Evolutionary conservation across 2,888 invertebrate genomes (phyloP).

Genomic region (Eupithecia exiguata): DNA sequence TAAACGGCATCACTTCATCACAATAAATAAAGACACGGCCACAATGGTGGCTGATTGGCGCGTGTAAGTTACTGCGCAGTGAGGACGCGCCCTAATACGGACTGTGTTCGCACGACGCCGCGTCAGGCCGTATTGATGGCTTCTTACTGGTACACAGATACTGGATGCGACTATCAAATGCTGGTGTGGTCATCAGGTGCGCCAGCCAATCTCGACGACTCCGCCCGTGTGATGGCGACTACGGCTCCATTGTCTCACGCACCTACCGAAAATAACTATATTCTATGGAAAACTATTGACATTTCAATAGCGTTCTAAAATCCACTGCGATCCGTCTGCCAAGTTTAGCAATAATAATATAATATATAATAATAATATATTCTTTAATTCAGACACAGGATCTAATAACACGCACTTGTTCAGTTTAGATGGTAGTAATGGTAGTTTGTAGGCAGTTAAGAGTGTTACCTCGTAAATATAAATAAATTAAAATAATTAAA

Average conservation of each 20-base stretch:
- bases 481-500: too few relatives aligned
- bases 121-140: slow-evolving; percentile 43
- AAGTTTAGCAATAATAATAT: too few relatives aligned
- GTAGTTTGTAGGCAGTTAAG: too few relatives aligned
- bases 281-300: too few relatives aligned
- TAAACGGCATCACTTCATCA: neutral
- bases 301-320: too few relatives aligned
- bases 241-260: neutral
- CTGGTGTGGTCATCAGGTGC: neutral
- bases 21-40: slow-evolving; percentile 29
- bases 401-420: too few relatives aligned
- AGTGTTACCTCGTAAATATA: too few relatives aligned
- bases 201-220: neutral
- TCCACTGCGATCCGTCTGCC: too few relatives aligned
- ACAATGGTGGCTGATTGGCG: slow-evolving; percentile 30
- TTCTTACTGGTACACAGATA: neutral
- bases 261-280: too few relatives aligned
- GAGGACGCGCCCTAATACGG: slow-evolving; percentile 32
- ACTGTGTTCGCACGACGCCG: slow-evolving; percentile 37
- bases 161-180: slow-evolving; percentile 27
- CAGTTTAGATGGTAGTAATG: too few relatives aligned
- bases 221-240: neutral
- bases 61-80: slow-evolving; percentile 31
- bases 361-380: too few relatives aligned
- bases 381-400: too few relatives aligned